Base-by-base conservation (phyloP, 1,140 invertebrate genomes). In the Heliconius congener region DNA sequence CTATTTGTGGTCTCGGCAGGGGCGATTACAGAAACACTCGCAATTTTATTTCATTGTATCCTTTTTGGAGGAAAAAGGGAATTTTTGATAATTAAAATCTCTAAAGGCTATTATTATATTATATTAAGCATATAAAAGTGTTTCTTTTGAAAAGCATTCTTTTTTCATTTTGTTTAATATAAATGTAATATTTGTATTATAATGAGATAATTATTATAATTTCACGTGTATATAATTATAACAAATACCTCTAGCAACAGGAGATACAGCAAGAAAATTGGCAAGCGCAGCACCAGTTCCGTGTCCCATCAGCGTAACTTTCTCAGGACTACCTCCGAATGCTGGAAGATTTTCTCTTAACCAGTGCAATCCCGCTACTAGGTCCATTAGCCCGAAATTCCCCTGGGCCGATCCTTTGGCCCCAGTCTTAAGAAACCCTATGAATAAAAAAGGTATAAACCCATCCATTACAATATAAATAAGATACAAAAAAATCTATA, bases 311-410 rank as follows among this genome's bases (percentile, higher is more conserved):
- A 99, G 91, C 1, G 98, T 98, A 42, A 99, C 96, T 80, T 97
- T 96, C 86, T 97, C 96, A 0, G 98, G 97, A 95, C 99, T 97
- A 13, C 97, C 99, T 37, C 98, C 98, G 89, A 99, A 99, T 46
- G 97, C 97, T 9, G 96, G 97, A 27, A 99, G 96, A 94, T 99
- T 99, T 90, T 99, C 98, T 78, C 97, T 96, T 39, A 99, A 95
- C 98, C 98, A 99, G 88, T 98, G 98, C 42, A 99, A 95, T 3
- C 98, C 98, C n/a, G 98, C 98, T 71, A 99, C 97, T 77, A 99
- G 95, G 95, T 99, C 98, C 97, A 99, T 98, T 84, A 99, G 95
- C 9, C 98, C 99, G 87, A 98, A 99, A 95, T 99, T 99, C 85
- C 98, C 98, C 93, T 98, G 98, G 84, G 97, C 96, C 93, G 97